phyloP scores from a whole-genome alignment of 1,140 invertebrate genomes.

The Heliconius eleuchia region DNA sequence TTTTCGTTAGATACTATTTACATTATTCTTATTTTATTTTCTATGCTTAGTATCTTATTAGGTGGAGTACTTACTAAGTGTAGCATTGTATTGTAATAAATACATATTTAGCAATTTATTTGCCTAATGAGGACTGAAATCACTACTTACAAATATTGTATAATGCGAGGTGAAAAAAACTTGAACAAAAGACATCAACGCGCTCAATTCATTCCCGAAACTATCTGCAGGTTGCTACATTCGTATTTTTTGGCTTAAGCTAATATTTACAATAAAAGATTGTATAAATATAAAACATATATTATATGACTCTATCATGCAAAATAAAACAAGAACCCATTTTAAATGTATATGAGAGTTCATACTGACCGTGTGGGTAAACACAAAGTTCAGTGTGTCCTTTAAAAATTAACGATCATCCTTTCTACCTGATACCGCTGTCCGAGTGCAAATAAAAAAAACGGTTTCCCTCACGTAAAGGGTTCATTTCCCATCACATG shows the following conservation, averaged over 20 bases:
- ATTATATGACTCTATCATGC: neutral
- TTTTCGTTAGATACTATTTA: too few relatives aligned
- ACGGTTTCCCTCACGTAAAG: conserved; percentile 77
- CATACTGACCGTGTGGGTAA: conserved; percentile 55
- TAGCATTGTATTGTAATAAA: too few relatives aligned
- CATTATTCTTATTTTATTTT: too few relatives aligned
- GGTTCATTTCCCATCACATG: conserved; percentile 78
- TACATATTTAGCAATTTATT: neutral
- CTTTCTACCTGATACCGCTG: conserved; percentile 80
- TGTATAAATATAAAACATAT: neutral
- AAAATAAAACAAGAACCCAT: neutral
- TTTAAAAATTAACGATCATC: conserved; percentile 81
- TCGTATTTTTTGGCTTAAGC: neutral
- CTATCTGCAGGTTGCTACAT: neutral
- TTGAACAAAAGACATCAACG: conserved; percentile 41
- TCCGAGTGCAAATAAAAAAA: conserved; percentile 79
- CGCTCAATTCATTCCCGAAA: conserved; percentile 30
- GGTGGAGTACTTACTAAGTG: too few relatives aligned
- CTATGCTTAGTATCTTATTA: too few relatives aligned
- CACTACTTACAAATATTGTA: neutral
- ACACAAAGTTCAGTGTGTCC: conserved; percentile 74
- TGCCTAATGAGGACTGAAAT: neutral
- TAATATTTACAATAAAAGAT: neutral
- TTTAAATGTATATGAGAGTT: neutral
- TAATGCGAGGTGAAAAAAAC: conserved; percentile 19